These are phyloP conservation scores for Melanotaenia nigrans DNA, from an alignment of 2,797 vertebrate genomes.

Conservation along the genomic window DNA sequence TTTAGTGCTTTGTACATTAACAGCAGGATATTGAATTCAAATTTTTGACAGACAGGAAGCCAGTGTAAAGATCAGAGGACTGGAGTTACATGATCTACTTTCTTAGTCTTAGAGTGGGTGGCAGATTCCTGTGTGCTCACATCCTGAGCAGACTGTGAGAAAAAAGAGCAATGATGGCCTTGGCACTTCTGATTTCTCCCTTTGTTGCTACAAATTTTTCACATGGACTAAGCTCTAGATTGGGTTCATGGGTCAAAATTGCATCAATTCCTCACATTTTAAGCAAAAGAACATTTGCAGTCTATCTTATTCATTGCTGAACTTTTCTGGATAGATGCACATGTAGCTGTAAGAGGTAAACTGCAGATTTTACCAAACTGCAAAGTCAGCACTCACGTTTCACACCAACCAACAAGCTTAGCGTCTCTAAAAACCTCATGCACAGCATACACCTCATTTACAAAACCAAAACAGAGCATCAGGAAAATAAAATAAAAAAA, in stretches of 20 bases:
- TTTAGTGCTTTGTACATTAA: too few relatives aligned
- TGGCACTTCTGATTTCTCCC: neutral
- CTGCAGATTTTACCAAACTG: neutral
- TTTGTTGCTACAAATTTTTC: neutral
- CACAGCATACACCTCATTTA: neutral
- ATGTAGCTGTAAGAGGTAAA: too few relatives aligned
- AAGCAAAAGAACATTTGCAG: neutral
- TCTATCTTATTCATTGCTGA: neutral
- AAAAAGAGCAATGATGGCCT: too few relatives aligned
- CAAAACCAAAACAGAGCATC: neutral
- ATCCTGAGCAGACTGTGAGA: too few relatives aligned
- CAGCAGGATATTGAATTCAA: too few relatives aligned
- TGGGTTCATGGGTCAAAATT: neutral
- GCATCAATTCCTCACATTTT: neutral
- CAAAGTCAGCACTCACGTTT: constrained; percentile 1
- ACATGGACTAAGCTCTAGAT: neutral
- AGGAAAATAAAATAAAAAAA: too few relatives aligned
- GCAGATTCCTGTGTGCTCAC: too few relatives aligned
- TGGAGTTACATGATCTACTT: too few relatives aligned
- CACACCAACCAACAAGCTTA: neutral
- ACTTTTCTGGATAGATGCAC: neutral
- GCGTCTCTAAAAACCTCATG: neutral
- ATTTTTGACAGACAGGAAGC: too few relatives aligned
- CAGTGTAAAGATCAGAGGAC: too few relatives aligned
- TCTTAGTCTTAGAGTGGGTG: too few relatives aligned